Evolutionary conservation across 2,888 invertebrate species (phyloP).

Genomic region (Macrophya annulata): DNA sequence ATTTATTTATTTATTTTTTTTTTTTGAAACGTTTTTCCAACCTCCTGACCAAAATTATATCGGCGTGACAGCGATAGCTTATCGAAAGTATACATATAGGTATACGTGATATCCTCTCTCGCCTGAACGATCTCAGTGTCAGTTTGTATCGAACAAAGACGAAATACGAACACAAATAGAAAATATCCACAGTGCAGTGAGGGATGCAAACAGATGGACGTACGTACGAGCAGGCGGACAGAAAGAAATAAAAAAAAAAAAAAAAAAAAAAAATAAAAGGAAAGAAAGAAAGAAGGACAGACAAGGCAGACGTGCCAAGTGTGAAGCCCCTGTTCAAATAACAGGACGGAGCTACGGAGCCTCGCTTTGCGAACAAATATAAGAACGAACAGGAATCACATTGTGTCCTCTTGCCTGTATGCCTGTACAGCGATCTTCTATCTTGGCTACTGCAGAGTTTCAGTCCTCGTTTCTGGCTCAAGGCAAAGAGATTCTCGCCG

Average conservation of each 20-base stretch:
- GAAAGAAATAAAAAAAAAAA: background rate
- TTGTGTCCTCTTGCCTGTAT: background rate
- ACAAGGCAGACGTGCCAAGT: slow-evolving; percentile 49
- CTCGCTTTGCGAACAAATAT: slow-evolving; percentile 23
- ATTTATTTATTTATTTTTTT: too few relatives aligned
- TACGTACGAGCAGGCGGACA: background rate
- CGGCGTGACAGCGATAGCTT: too few relatives aligned
- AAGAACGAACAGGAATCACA: slow-evolving; percentile 23
- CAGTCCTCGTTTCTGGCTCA: background rate
- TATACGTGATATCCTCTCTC: too few relatives aligned
- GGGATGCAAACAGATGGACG: slow-evolving; percentile 20
- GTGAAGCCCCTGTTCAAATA: slow-evolving; percentile 47
- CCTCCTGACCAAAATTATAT: background rate
- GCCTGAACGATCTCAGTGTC: too few relatives aligned
- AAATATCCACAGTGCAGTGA: background rate
- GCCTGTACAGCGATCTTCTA: background rate
- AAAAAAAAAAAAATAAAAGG: background rate
- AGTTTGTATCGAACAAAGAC: background rate
- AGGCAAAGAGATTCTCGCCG: background rate
- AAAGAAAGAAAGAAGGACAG: background rate
- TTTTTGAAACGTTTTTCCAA: background rate
- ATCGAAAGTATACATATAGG: too few relatives aligned
- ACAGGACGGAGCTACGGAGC: background rate
- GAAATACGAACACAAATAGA: slow-evolving; percentile 21
- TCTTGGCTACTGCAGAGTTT: background rate